Base-by-base conservation (phyloP, 2,797 vertebrate species). In the Babyrousa celebensis region DNA sequence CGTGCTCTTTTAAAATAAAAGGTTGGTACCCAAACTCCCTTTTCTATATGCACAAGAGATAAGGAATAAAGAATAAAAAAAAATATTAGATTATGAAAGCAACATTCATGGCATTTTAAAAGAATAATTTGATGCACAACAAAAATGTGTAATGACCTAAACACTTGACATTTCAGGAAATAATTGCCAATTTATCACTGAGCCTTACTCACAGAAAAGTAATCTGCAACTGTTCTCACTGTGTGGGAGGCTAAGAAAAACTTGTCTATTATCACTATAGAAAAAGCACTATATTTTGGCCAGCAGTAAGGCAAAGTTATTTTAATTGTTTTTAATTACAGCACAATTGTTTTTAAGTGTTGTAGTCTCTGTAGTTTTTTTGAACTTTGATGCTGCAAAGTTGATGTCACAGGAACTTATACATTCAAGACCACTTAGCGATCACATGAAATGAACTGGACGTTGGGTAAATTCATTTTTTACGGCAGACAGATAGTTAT, bases 101-200 rank as follows among this genome's bases (percentile, higher is more conserved):
- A 93, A 36, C 2, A 40, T 82, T 75, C n/a, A 72, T 95, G 74
- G 29, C 48, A 72, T 87, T 96, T 93, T 40, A 78, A 85, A 92
- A 91, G 8, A 87, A 72, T 43, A 75, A 87, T 95, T 92, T 52
- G 71, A 62, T 96, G 85, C 21, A 25, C 12, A 90, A 72, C 2
- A 71, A 52, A 91, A 80, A 60, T 85, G 58, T 54, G 17, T 63
- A 70, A 89, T 17, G 67, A 80, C 27, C 23, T 78, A 91, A 97
- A 83, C 63, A 91, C 70, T 91, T 95, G 32, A 87, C 56, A 90
- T 87, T 93, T 94, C 23, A 72, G 68, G 23, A 88, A 80, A 95
- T 96, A 67, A 95, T 92, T 95, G 29, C 71, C n/a, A 43, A 67
- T 67, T 68, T 75, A 67, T 89, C 71, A 85, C 60, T 48, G 58